Percentiles rank a stretch among this genome's conserved stretches.
Conservation (phyloP, 2,113 vertebrate genomes). For the Halcyon malimbica region DNA sequence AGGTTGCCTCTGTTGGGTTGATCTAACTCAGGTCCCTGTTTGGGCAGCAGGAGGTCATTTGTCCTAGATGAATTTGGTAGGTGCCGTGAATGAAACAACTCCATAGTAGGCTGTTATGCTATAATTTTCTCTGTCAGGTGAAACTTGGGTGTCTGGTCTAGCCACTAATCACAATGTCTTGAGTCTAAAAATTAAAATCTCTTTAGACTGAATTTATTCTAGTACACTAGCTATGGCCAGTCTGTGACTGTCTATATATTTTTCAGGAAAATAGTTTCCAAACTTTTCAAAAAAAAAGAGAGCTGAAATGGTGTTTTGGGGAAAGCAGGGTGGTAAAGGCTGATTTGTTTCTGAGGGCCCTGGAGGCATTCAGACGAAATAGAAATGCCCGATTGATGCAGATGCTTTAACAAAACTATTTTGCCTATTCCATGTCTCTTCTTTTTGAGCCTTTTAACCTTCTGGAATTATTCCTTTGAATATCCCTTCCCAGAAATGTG, state of each 20-base stretch:
- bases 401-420: neutral
- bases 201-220: neutral
- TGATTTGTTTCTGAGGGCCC: neutral
- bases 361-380: neutral
- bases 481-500: conserved; percentile 30
- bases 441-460: neutral
- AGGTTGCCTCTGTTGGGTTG: neutral
- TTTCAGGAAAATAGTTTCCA: neutral
- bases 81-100: neutral
- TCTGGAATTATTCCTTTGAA: conserved; percentile 11
- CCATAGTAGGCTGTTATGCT: neutral
- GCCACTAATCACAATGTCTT: neutral
- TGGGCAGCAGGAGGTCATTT: neutral
- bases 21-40: neutral
- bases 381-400: neutral
- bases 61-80: neutral
- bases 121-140: neutral
- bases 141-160: neutral
- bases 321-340: neutral
- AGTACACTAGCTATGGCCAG: neutral
- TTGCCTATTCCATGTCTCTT: neutral
- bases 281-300: neutral
- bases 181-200: neutral
- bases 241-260: neutral
- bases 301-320: neutral